A percentile compares a stretch with the other conserved stretches of the same genome.
Conservation (phyloP, 92 coral and sea anemone genomes). For the Ricordea florida region DNA sequence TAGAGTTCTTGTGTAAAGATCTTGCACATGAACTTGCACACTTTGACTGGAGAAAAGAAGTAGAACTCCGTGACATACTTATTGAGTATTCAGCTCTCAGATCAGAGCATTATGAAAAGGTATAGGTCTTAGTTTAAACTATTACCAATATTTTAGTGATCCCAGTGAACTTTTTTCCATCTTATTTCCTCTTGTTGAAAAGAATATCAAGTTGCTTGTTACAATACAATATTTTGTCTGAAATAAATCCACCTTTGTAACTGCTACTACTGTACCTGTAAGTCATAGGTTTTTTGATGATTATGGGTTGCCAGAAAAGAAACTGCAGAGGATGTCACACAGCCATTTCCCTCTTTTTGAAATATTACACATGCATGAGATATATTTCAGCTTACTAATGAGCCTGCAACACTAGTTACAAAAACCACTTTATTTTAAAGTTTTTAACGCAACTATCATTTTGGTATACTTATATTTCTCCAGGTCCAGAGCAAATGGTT, state of each 20-base stretch:
- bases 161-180: background rate
- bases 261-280: too few species aligned
- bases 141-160: background rate
- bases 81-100: conserved; percentile 89
- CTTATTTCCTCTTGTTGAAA: background rate
- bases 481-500: conserved; percentile 99
- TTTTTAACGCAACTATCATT: background rate
- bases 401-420: too few species aligned
- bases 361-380: too few species aligned
- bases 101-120: conserved; percentile 98
- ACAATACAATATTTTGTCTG: too few species aligned
- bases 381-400: too few species aligned
- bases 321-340: too few species aligned
- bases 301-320: too few species aligned
- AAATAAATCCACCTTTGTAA: too few species aligned
- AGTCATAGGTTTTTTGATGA: too few species aligned
- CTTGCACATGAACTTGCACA: conserved; percentile 81
- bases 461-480: background rate
- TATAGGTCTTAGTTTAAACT: conserved; percentile 2
- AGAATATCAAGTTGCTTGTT: too few species aligned
- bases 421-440: too few species aligned
- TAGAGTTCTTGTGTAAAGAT: conserved; percentile 88
- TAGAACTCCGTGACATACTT: conserved; percentile 88
- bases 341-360: too few species aligned
- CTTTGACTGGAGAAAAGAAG: conserved; percentile 93